A percentile compares a stretch with the other conserved stretches of the same genome.
phyloP scores from a whole-genome alignment of 2,888 invertebrate species.

The Salticus scenicus region DNA sequence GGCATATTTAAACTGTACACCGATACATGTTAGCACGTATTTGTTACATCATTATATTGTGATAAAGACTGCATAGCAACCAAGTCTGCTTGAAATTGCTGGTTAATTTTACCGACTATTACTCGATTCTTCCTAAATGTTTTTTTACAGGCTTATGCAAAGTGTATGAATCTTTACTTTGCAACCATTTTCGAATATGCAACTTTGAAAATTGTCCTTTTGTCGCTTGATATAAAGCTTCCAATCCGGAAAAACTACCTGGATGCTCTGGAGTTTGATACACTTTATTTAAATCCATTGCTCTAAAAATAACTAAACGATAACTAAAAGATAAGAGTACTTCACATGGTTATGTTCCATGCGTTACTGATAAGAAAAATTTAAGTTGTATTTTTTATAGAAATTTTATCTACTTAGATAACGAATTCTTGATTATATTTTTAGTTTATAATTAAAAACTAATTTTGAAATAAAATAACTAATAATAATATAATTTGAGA shows the following conservation, averaged over 20 bases:
- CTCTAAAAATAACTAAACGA: too few relatives aligned
- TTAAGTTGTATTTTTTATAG: too few relatives aligned
- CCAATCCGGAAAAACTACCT: conserved; percentile 24
- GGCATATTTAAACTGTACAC: conserved; percentile 72
- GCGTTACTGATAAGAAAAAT: too few relatives aligned
- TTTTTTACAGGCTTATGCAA: conserved; percentile 47
- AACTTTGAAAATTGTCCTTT: neutral
- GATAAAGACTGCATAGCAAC: conserved; percentile 70
- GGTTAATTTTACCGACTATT: conserved; percentile 72
- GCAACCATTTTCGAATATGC: conserved; percentile 53
- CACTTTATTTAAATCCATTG: too few relatives aligned
- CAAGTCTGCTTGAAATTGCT: conserved; percentile 72
- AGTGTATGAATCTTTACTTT: conserved; percentile 52
- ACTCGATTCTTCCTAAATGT: conserved; percentile 57
- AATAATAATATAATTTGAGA: too few relatives aligned
- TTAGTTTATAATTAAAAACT: too few relatives aligned
- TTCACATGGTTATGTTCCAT: too few relatives aligned
- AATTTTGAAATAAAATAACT: too few relatives aligned
- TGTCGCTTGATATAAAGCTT: too few relatives aligned
- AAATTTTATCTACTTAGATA: too few relatives aligned
- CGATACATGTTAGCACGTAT: conserved; percentile 72
- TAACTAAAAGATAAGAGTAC: too few relatives aligned
- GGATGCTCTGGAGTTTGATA: conserved; percentile 30
- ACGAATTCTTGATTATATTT: too few relatives aligned
- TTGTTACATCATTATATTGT: conserved; percentile 70